phyloP scores from a whole-genome alignment of 2,888 invertebrate species.

The Drosophila mercatorum region DNA sequence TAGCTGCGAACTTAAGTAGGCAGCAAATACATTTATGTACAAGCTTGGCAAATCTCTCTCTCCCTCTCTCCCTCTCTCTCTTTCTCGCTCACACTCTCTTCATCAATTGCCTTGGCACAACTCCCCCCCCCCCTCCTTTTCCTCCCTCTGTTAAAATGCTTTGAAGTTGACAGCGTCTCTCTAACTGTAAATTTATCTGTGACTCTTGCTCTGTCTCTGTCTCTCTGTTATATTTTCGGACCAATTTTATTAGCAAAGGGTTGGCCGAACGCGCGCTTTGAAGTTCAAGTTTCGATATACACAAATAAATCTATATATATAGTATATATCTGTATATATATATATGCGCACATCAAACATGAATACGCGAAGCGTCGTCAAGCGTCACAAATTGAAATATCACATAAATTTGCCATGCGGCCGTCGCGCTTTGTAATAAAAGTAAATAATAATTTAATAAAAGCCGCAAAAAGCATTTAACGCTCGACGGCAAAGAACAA shows the following conservation, averaged over 20 bases:
- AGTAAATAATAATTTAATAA: constrained; percentile 80
- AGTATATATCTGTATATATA: background rate
- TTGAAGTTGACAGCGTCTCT: constrained; percentile 56
- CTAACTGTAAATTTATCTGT: constrained; percentile 19
- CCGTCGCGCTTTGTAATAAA: constrained; percentile 76
- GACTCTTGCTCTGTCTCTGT: constrained; percentile 10
- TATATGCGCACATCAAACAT: constrained; percentile 38
- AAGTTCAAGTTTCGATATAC: constrained; percentile 68
- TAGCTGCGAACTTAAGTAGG: constrained; percentile 61
- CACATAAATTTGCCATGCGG: constrained; percentile 74
- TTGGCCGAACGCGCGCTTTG: constrained; percentile 60
- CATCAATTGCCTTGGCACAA: constrained; percentile 65
- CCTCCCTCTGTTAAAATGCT: constrained; percentile 34
- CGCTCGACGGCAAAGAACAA: constrained; percentile 73
- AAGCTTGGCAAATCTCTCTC: constrained; percentile 32
- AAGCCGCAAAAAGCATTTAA: constrained; percentile 69
- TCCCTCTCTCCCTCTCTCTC: constrained; percentile 13
- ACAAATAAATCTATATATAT: background rate
- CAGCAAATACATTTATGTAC: constrained; percentile 57
- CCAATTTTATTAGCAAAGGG: constrained; percentile 76
- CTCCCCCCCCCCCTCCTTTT: constrained; percentile 1
- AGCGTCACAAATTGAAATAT: constrained; percentile 76
- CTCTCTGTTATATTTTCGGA: constrained; percentile 61
- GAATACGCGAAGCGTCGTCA: constrained; percentile 46
- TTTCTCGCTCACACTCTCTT: background rate